Evolutionary conservation across 2,797 vertebrate genomes (phyloP).

Genomic region (Ispidina lecontei): DNA sequence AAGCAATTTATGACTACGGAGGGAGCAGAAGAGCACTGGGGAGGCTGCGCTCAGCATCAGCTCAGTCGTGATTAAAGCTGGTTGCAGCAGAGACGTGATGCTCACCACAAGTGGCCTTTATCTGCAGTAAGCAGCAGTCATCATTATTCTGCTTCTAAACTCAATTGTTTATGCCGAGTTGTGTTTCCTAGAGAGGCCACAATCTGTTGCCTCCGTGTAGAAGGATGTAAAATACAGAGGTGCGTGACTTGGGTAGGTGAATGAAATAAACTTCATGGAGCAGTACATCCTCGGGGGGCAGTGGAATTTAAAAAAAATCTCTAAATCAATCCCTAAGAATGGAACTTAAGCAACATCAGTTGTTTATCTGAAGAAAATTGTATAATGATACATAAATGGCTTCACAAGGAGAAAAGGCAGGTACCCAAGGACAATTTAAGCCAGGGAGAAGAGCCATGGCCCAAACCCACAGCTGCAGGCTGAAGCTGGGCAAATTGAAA

Average conservation of each 20-base stretch:
- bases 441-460: background rate
- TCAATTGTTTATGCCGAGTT: background rate
- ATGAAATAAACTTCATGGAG: background rate
- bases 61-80: background rate
- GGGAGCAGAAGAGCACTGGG: accelerated
- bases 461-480: constrained; percentile 32
- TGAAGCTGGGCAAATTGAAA: constrained; percentile 18
- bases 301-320: background rate
- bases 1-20: accelerated
- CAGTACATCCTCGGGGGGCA: background rate
- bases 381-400: accelerated
- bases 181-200: background rate
- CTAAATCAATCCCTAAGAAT: background rate
- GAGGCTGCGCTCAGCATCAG: background rate
- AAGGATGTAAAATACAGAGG: background rate
- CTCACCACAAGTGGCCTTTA: constrained; percentile 47
- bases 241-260: accelerated
- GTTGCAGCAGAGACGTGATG: background rate
- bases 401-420: background rate
- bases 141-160: background rate
- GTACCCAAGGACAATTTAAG: background rate
- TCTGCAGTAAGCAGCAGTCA: constrained; percentile 9
- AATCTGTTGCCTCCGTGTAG: accelerated
- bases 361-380: background rate
- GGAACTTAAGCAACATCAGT: background rate